Base-by-base conservation (phyloP, 2,888 invertebrate genomes). In the Sarcophaga caerulescens region DNA sequence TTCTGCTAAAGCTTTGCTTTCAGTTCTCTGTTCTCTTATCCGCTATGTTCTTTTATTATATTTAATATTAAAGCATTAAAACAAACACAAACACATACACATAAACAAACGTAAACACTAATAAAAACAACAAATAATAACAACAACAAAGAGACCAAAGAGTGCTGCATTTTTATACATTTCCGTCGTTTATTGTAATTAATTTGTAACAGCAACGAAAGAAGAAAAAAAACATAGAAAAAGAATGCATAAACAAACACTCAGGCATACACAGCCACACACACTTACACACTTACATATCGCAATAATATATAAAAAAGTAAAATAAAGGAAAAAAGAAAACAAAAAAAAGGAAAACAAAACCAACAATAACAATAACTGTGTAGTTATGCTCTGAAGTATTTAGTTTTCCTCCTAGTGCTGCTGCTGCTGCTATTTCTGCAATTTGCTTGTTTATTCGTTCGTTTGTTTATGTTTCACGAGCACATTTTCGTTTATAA, bases 181-280 rank as follows among this genome's bases (percentile, higher is more conserved):
- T 83, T 83, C 52, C 69, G 73, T 66, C 73, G 73, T 80, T 81
- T 83, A 69, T 81, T 83, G 81, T 84, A 83, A 83, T 83, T 86
- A 83, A 86, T 86, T 86, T 86, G 80, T 82, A 65, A 5, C 52
- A 5, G 52, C n/a, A 45, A 47, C 1, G 44, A 21, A 21, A 71
- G 35, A 44, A 69, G 52, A 11, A 59, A 59, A 59, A 17, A 17
- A 17, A 8, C 17, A 21, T 17, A 35, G 6, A 19, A 66, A 19
- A n/a, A 73, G 62, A 63, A 17, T 52, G 52, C 63, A 75, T 25
- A 75, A 52, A 63, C 74, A 62, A 63, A 47, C 52, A 75, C 47
- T 45, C 14, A 75, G 47, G 25, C 12, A 57, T 52, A 17, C 17
- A 74, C 21, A 47, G 45, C 47, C 57, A 3, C 4, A 57, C 57